These are phyloP conservation scores for Enteromius treurensis DNA, from an alignment of 2,797 vertebrate genomes.

Conservation along the genomic window DNA sequence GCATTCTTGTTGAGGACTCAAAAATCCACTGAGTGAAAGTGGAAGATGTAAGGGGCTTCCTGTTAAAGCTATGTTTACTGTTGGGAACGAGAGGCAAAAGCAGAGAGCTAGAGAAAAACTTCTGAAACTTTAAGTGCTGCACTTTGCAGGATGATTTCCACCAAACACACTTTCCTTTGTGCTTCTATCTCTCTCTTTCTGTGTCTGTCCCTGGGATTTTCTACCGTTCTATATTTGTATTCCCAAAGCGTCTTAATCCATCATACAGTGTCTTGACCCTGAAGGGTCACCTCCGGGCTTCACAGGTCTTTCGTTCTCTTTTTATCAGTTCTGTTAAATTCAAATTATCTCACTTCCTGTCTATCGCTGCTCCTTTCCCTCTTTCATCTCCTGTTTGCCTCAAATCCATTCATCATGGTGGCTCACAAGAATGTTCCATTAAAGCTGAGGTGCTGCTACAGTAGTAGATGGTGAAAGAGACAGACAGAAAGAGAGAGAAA, in stretches of 20 bases:
- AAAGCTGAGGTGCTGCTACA: not conserved
- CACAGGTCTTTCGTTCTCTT: constrained; percentile 15
- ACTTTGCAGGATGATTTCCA: not conserved
- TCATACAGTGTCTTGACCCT: constrained; percentile 19
- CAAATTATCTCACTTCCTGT: constrained; percentile 34
- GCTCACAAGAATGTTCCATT: constrained; percentile 27
- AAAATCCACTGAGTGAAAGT: constrained; percentile 6
- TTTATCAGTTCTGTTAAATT: constrained; percentile 41
- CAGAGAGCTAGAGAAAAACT: not conserved
- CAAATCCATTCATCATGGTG: constrained; percentile 42
- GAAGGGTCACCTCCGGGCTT: constrained; percentile 22
- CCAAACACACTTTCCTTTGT: not conserved
- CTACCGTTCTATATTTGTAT: constrained; percentile 37
- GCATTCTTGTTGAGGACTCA: constrained; percentile 22
- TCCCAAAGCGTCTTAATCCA: constrained; percentile 19
- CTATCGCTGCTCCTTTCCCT: constrained; percentile 27
- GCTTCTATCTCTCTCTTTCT: not conserved
- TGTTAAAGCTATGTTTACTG: constrained; percentile 17
- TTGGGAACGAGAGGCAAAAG: not conserved
- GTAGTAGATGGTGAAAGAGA: not conserved
- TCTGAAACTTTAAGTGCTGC: constrained; percentile 1
- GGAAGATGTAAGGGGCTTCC: constrained; percentile 2
- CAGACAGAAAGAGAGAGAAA: constrained; percentile 23
- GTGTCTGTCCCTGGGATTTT: constrained; percentile 18
- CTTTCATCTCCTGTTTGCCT: constrained; percentile 35